Evolutionary conservation across 2,888 invertebrate genomes (phyloP), one percentile per base, ranked within the genome.

Genomic region (Tanaodytes sp.): DNA sequence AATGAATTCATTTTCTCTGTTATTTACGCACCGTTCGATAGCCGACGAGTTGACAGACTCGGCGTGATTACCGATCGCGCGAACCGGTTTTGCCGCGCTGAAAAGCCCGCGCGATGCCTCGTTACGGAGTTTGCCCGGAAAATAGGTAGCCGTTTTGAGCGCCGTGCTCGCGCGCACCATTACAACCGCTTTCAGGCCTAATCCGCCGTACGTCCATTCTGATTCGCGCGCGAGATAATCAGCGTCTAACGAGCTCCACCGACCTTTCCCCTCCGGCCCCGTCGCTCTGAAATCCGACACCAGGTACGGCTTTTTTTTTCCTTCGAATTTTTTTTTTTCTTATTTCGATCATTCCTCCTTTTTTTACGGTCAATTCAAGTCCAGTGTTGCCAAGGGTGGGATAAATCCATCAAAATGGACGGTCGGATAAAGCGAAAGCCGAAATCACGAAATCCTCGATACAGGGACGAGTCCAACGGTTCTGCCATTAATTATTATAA

Each of bases 1-100:
- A 66, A 72, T 69, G 68, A 72, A 69, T 69, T 69, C 54, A 64
- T 70, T 72, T 72, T 70, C 72, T 61, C 33, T 37, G 70, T 73
- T 70, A 70, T 67, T 65, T 62, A 65, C 70, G 65, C 61, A 65
- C 62, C 58, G 65, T 55, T 70, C 64, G 64, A 72, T 67, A 64
- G 52, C 23, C 59, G 39, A 59, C 62, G 42, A 69, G 63, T 64
- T 73, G 70, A 73, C 67, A 72, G 51, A 63, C 52, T n/a, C 61
- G 46, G 48, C 51, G 54, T 67, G 62, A 73, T 70, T 62, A 55
- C 67, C 62, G 70, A 73, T 73, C 70, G 64, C 58, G 58, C 66
- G 67, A 70, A 73, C 72, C 70, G 72, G 72, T 73, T 73, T 62
- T 46, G 14, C 58, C 58, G 15, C 40, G 42, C 43, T 64, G 70